Evolutionary conservation across 2,797 vertebrate species (phyloP), one percentile per base, ranked within the genome.

Genomic region (Neosilurus mollespiculum): DNA sequence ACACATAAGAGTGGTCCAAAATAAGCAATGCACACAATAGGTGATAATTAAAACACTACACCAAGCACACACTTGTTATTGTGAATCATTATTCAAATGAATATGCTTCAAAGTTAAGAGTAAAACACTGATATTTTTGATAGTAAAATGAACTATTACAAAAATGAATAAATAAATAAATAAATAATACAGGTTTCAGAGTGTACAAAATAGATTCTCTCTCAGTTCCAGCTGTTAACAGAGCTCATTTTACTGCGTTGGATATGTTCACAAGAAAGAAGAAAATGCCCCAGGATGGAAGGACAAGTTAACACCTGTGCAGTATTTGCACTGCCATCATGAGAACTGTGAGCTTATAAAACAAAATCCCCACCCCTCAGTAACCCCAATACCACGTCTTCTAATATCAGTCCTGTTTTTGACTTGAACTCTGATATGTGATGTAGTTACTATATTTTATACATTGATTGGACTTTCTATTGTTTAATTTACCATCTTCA

Each of bases 61-160:
- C 16, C 24, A 64, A 24, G 14, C 59, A 78, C 34, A 61, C 1
- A 77, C 6, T 1, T 61, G 30, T 43, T 37, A 30, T 15, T n/a
- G 30, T 6, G 30, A 77, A 24, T n/a, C n/a, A 14, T 61, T 77
- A 73, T 77, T 61, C 11, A 24, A 80, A 53, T 20, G 4, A 56
- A 9, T 69, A 22, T 56, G 5, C 26, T 30, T 2, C 22, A 67
- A 56, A 53, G 77, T 64, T 79, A 53, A 53, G 66, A 66, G 61
- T 26, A 51, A 64, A 12, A 53, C 11, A 9, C 4, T 58, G 16
- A n/a, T 18, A 9, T 9, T 18, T 34, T 66, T 67, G 6, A 20
- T 54, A 79, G 9, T 81, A 34, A 81, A 81, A 22, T 81, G 1
- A 43, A 37, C 22, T 71, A 81, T 53, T 12, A 71, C 43, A 43